Conservation (phyloP, 2,888 invertebrate species). For the Pachycephus smyrnensis region DNA sequence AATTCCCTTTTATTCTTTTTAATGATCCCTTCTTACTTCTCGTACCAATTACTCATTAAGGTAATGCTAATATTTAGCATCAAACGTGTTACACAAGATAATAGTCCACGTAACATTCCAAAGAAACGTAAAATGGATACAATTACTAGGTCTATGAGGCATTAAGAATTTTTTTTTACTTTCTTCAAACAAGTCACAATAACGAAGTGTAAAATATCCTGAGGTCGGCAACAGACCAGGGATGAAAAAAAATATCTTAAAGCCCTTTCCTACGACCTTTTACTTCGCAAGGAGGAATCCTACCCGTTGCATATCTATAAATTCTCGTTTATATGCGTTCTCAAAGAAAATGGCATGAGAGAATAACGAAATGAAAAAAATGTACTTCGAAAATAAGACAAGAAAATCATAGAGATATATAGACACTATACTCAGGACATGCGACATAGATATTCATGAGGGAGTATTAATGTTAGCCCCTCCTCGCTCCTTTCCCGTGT, state of each 20-base stretch:
- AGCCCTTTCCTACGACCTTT: not conserved
- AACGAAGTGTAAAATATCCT: constrained; percentile 18
- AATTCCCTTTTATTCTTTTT: not conserved
- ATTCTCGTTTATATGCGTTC: not conserved
- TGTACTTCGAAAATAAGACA: not conserved
- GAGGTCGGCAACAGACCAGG: constrained; percentile 12
- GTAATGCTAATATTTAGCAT: constrained; percentile 38
- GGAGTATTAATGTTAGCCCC: not conserved
- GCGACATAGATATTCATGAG: not conserved
- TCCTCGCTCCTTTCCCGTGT: constrained; percentile 9
- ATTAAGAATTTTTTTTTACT: not conserved
- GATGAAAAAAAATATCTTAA: constrained; percentile 9
- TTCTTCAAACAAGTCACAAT: not conserved
- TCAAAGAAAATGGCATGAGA: not conserved
- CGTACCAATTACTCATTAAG: not conserved
- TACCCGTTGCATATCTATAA: not conserved
- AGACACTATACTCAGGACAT: not conserved
- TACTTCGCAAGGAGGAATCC: not conserved
- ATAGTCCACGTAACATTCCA: constrained; percentile 30
- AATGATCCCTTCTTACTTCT: not conserved
- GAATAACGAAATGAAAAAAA: not conserved
- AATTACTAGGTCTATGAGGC: not conserved
- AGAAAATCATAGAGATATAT: not conserved
- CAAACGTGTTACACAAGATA: constrained; percentile 17
- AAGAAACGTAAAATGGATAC: constrained; percentile 18